Conservation (phyloP, 2,888 invertebrate species). For the Aricia artaxerxes region DNA sequence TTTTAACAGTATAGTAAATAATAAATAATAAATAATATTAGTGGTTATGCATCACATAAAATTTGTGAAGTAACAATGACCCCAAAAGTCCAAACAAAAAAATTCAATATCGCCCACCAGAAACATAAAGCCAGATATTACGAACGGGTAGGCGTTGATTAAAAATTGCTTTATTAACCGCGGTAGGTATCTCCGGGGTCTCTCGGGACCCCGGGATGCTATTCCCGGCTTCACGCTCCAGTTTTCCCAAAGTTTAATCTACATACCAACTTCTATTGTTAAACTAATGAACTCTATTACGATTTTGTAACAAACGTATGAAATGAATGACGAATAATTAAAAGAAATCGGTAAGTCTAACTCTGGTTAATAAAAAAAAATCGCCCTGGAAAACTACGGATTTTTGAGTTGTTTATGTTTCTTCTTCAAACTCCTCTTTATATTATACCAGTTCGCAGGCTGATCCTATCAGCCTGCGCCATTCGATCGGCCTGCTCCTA, state of each 20-base stretch:
- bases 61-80: background rate
- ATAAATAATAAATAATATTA: too few species aligned
- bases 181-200: background rate
- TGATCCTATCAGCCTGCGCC: too few species aligned
- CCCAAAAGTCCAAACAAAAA: background rate
- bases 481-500: too few species aligned
- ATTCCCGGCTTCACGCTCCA: conserved; percentile 26
- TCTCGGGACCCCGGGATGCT: conserved; percentile 2
- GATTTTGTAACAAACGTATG: background rate
- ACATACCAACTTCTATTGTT: conserved; percentile 1
- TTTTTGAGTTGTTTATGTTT: too few species aligned
- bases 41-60: too few species aligned
- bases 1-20: too few species aligned
- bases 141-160: conserved; percentile 21
- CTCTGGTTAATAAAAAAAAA: too few species aligned
- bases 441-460: too few species aligned
- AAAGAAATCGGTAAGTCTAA: too few species aligned
- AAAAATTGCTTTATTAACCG: conserved; percentile 29
- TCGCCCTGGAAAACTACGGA: too few species aligned
- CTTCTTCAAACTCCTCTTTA: too few species aligned
- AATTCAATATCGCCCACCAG: background rate
- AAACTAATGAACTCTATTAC: background rate
- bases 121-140: conserved; percentile 3
- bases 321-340: background rate
- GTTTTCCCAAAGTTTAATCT: conserved; percentile 17